Base-by-base conservation (phyloP, 2,797 vertebrate species). In the Stomatorhinus walkeri region DNA sequence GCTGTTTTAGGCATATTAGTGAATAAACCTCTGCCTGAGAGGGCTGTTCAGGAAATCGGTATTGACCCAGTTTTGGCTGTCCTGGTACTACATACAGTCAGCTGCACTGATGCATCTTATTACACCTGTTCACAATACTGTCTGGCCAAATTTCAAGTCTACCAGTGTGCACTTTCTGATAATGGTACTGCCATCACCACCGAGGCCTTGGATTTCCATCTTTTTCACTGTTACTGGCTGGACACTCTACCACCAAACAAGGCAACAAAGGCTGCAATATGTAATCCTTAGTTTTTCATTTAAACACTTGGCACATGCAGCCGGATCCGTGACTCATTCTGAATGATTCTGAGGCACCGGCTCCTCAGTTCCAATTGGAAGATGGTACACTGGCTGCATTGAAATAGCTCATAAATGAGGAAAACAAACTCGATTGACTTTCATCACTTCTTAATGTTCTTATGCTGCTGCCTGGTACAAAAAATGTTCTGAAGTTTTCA, bases 31-130 rank as follows among this genome's bases (percentile, higher is more conserved):
- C 7, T 43, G 81, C 48, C 86, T 59, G 43, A 88, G 61, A 89
- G 24, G 59, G 84, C 48, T 16, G 24, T 43, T 19, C 84, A 16
- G 28, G 61, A 28, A 88, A 8, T 64, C 81, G 10, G 48, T 91
- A 87, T 88, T 90, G 90, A 76, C 88, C 87, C 88, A 54, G 83
- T 91, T 90, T 89, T 87, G 54, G 10, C 40, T 76, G 52, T 52
- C 43, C 49, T 54, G 24, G 83, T 85, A 48, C n/a, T 12, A 10
- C 49, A 22, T 91, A 54, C 59, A 87, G 87, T 51, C 72, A 85
- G 87, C 85, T 89, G 88, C 86, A 84, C 81, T 81, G 76, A 91
- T 91, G 79, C 32, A 91, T 91, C 89, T 90, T 91, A 7, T 90
- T 68, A 88, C 86, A 88, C 89, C 84, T 87, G 85, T 90, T 83